Conservation (phyloP, 1,140 invertebrate species). For the Bemisia tabaci region DNA sequence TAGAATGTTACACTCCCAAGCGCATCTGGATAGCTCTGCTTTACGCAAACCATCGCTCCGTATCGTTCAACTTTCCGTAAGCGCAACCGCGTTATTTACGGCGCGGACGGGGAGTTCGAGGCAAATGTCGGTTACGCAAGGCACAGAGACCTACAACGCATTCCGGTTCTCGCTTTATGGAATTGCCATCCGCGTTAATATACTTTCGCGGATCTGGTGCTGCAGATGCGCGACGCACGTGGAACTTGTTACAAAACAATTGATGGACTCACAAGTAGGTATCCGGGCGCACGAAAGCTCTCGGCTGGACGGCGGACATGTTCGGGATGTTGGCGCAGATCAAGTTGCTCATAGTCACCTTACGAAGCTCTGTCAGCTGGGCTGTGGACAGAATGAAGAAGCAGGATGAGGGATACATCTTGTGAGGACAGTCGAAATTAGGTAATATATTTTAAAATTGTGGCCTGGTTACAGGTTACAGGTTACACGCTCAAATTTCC, state of each 20-base stretch:
- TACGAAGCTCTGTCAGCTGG: slow-evolving; percentile 76
- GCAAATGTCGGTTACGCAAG: not conserved
- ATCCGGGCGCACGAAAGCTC: slow-evolving; percentile 77
- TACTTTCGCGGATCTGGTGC: too few relatives aligned
- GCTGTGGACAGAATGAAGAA: slow-evolving; percentile 36
- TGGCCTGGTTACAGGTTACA: not conserved
- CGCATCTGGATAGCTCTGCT: too few relatives aligned
- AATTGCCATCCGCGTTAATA: not conserved
- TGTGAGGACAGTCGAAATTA: not conserved
- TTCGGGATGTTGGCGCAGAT: slow-evolving; percentile 67
- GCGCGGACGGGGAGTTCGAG: too few relatives aligned
- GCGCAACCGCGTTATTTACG: too few relatives aligned
- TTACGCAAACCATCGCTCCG: too few relatives aligned
- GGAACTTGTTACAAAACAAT: too few relatives aligned
- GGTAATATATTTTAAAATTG: not conserved
- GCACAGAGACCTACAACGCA: not conserved
- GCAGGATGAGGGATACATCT: not conserved
- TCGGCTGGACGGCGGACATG: slow-evolving; percentile 54
- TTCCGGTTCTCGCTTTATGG: not conserved
- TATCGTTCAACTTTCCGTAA: too few relatives aligned
- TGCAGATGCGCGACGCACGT: too few relatives aligned
- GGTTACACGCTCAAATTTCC: too few relatives aligned
- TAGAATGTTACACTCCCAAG: too few relatives aligned
- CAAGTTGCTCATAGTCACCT: slow-evolving; percentile 63
- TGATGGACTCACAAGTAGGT: slow-evolving; percentile 71